Conservation (phyloP, 2,797 vertebrate species). For the Euthynnus affinis region DNA sequence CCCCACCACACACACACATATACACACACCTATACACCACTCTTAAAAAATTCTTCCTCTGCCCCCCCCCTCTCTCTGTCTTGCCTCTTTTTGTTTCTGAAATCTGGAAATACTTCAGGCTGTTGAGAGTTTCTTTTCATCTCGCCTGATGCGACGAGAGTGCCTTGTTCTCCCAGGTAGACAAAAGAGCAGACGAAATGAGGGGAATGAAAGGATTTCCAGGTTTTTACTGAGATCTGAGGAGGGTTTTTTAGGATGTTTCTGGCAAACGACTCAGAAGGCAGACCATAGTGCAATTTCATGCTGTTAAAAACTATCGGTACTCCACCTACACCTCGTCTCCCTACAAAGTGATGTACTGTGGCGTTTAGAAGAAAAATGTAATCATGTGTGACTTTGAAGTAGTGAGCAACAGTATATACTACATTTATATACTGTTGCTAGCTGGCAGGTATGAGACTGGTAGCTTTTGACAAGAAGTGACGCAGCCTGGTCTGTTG, state of each 20-base stretch:
- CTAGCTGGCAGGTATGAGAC: slow-evolving; percentile 13
- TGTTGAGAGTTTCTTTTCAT: slow-evolving; percentile 73
- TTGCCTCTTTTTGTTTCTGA: slow-evolving; percentile 69
- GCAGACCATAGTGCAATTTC: slow-evolving; percentile 26
- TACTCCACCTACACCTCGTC: slow-evolving; percentile 33
- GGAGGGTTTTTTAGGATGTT: slow-evolving; percentile 39
- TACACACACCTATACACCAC: slow-evolving; percentile 53
- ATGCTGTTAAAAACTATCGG: slow-evolving; percentile 42
- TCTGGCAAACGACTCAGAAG: slow-evolving; percentile 51
- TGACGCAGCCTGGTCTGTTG: background rate
- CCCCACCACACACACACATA: slow-evolving; percentile 30
- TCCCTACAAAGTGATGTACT: slow-evolving; percentile 24
- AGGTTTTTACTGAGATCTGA: slow-evolving; percentile 72
- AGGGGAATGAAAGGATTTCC: slow-evolving; percentile 73
- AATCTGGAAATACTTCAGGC: slow-evolving; percentile 76
- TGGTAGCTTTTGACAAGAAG: background rate
- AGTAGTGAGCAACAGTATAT: slow-evolving; percentile 16
- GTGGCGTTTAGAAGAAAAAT: slow-evolving; percentile 30
- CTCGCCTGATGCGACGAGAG: slow-evolving; percentile 63
- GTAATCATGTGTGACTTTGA: slow-evolving; percentile 51
- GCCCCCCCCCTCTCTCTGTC: slow-evolving; percentile 25
- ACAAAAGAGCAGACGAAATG: slow-evolving; percentile 70
- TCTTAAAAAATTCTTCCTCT: slow-evolving; percentile 46
- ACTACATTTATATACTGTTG: slow-evolving; percentile 1
- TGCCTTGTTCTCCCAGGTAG: slow-evolving; percentile 74